A percentile compares a stretch with the other conserved stretches of the same genome.
Evolutionary conservation across 2,113 vertebrate species (phyloP).

Genomic region (Gnathonemus echidnorhynchus): DNA sequence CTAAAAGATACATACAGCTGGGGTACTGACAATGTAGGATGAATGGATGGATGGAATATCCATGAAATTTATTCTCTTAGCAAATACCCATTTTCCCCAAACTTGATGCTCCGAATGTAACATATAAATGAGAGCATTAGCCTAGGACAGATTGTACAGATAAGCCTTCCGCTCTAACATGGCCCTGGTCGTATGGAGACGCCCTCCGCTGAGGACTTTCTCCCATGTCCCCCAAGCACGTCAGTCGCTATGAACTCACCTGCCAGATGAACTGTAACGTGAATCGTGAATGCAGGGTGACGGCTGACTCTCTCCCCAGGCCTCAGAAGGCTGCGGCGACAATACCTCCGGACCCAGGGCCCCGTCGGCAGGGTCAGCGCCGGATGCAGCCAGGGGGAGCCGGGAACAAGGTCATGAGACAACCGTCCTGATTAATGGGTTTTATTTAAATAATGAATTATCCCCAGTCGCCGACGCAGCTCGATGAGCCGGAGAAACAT

Average conservation of each 20-base stretch:
- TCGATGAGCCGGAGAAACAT: neutral
- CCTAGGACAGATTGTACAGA: neutral
- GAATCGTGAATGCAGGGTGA: neutral
- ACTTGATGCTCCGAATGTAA: neutral
- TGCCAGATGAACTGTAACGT: neutral
- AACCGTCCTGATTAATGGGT: neutral
- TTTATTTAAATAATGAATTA: slow-evolving; percentile 3
- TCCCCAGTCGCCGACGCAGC: neutral
- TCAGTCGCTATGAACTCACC: neutral
- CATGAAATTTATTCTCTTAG: neutral
- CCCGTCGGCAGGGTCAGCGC: slow-evolving; percentile 40
- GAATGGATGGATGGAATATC: neutral
- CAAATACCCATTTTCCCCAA: neutral
- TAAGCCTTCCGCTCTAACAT: neutral
- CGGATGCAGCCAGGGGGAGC: slow-evolving; percentile 45
- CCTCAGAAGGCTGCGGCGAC: slow-evolving; percentile 58
- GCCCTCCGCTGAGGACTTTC: neutral
- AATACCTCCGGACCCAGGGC: slow-evolving; percentile 61
- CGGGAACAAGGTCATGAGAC: neutral
- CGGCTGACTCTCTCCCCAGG: slow-evolving; percentile 48
- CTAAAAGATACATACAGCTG: neutral
- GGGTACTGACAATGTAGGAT: neutral
- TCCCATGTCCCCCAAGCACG: neutral
- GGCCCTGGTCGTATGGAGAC: neutral
- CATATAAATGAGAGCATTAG: neutral